Percentiles rank a stretch among this genome's conserved stretches.
These are phyloP conservation scores for Epicampocera succincta DNA, from an alignment of 2,888 invertebrate genomes.

Conservation along the genomic window DNA sequence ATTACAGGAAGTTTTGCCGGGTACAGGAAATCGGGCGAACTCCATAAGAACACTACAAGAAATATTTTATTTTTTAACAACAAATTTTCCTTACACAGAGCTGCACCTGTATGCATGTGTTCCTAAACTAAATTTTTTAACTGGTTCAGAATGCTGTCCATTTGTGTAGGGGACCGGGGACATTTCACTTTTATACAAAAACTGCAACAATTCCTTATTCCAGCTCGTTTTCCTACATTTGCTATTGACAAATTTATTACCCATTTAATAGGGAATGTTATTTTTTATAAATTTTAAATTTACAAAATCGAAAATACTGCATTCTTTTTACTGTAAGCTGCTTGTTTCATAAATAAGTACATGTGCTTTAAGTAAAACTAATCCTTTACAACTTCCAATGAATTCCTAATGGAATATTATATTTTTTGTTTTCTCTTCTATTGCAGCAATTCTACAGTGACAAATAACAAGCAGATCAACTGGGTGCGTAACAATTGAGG, in stretches of 20 bases:
- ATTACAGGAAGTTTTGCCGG: too few relatives aligned
- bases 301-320: background rate
- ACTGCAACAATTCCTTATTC: too few relatives aligned
- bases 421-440: slow-evolving; percentile 52
- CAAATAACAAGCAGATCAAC: slow-evolving; percentile 60
- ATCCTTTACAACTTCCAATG: slow-evolving; percentile 51
- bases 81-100: too few relatives aligned
- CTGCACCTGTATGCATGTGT: too few relatives aligned
- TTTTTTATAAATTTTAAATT: slow-evolving; percentile 30
- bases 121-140: too few relatives aligned
- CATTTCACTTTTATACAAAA: too few relatives aligned
- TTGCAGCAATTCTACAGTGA: slow-evolving; percentile 58
- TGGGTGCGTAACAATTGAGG: slow-evolving; percentile 46
- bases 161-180: too few relatives aligned
- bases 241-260: slow-evolving; percentile 35
- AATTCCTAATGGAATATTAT: slow-evolving; percentile 60
- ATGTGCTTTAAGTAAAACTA: slow-evolving; percentile 41
- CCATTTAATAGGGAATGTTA: slow-evolving; percentile 25
- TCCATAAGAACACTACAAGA: too few relatives aligned
- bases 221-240: background rate
- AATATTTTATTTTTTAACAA: too few relatives aligned
- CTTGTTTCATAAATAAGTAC: background rate
- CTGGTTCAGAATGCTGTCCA: too few relatives aligned
- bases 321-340: background rate
- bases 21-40: too few relatives aligned